Percentiles rank a stretch among this genome's conserved stretches.
Evolutionary conservation across 1,140 invertebrate species (phyloP).

Genomic region (Lepidurus apus): DNA sequence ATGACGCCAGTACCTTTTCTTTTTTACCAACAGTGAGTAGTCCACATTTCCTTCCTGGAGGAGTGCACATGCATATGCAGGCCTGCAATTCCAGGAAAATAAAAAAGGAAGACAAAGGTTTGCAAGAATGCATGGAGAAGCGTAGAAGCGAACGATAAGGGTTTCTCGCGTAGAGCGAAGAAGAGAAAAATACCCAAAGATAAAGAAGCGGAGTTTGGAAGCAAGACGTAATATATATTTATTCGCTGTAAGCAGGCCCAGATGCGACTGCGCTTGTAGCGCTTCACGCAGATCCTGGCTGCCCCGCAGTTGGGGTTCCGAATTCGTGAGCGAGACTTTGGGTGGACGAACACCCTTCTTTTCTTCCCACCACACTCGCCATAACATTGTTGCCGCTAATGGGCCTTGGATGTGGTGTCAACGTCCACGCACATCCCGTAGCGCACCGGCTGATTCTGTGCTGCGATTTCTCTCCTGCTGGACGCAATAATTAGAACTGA

Average conservation of each 20-base stretch:
- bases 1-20: neutral
- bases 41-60: neutral
- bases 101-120: neutral
- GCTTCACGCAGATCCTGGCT: constrained; percentile 1
- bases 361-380: neutral
- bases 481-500: neutral
- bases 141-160: neutral
- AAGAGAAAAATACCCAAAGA: neutral
- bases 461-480: neutral
- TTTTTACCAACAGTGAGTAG: neutral
- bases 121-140: neutral
- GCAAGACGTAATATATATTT: neutral
- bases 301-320: neutral
- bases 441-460: neutral
- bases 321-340: neutral
- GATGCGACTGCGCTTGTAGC: neutral
- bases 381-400: constrained; percentile 13
- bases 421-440: neutral
- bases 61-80: neutral
- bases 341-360: constrained; percentile 13
- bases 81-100: neutral
- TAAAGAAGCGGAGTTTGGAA: neutral
- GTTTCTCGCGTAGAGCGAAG: neutral
- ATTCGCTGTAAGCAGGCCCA: neutral
- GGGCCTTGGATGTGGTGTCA: constrained; percentile 8